Conservation (phyloP, 1,140 invertebrate species). For the Eciton burchellii region DNA sequence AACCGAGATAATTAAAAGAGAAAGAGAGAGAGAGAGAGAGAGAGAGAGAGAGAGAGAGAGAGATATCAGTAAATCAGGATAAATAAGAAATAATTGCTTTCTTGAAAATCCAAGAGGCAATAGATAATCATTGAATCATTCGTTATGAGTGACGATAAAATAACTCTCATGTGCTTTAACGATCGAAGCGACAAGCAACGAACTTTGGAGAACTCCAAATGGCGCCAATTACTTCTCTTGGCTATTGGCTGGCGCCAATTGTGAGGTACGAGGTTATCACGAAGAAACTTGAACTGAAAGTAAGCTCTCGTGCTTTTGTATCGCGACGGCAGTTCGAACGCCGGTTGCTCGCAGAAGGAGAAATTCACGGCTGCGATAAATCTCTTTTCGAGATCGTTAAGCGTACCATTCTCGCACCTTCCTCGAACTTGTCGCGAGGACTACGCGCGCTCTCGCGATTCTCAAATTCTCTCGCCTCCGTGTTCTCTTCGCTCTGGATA, state of each 20-base stretch:
- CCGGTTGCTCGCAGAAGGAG: conserved; percentile 15
- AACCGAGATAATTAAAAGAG: too few species aligned
- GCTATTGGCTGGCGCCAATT: neutral
- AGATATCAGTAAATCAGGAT: neutral
- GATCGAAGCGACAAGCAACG: conserved; percentile 19
- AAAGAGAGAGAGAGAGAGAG: too few species aligned
- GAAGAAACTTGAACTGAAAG: neutral
- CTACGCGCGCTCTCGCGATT: conserved; percentile 75
- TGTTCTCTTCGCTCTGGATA: conserved; percentile 63
- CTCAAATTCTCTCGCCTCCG: conserved; percentile 75
- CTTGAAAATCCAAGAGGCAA: neutral
- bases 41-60: too few species aligned
- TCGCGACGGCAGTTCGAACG: conserved; percentile 13
- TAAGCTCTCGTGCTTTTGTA: conserved; percentile 34
- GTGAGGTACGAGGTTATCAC: neutral
- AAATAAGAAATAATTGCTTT: conserved; percentile 14
- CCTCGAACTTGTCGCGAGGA: conserved; percentile 50
- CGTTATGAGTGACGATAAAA: conserved; percentile 8
- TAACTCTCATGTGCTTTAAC: conserved; percentile 21
- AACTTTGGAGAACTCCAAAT: conserved; percentile 22
- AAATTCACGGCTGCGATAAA: conserved; percentile 33
- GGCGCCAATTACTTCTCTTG: conserved; percentile 7
- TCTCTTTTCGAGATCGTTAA: conserved; percentile 48
- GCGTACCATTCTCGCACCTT: conserved; percentile 40
- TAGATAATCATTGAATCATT: neutral